Conservation (phyloP, 2,113 vertebrate species). For the Eidolon helvum region DNA sequence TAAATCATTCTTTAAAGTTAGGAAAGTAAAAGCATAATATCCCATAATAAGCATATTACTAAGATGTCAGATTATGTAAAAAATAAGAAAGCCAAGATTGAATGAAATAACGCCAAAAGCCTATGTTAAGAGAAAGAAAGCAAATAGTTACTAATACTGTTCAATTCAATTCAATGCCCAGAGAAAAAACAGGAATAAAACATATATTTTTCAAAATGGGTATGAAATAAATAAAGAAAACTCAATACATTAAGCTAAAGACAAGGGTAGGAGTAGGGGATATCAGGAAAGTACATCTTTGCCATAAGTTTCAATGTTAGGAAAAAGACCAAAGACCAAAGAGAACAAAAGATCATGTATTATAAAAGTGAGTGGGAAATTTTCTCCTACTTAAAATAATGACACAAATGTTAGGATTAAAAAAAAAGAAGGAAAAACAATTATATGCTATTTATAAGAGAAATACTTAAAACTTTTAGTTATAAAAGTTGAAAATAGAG, state of each 20-base stretch:
- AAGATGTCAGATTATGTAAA: not conserved
- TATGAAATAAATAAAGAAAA: not conserved
- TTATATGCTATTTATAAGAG: not conserved
- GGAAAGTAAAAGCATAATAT: not conserved
- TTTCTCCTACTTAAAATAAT: not conserved
- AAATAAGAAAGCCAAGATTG: not conserved
- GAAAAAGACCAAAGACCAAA: not conserved
- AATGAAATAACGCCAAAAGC: not conserved
- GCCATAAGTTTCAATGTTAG: not conserved
- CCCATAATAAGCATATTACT: not conserved
- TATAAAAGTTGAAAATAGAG: not conserved
- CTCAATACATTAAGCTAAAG: not conserved
- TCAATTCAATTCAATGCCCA: not conserved
- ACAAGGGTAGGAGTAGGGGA: not conserved
- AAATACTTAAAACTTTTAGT: not conserved
- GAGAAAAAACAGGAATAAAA: not conserved
- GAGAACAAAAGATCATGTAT: not conserved
- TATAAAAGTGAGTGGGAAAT: not conserved
- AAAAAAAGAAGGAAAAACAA: not conserved
- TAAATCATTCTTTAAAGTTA: not conserved
- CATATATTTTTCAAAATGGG: not conserved
- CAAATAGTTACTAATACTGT: not conserved
- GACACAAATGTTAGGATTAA: not conserved
- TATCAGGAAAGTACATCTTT: not conserved
- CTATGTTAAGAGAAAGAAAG: not conserved